A percentile compares a stretch with the other conserved stretches of the same genome.
phyloP scores from a whole-genome alignment of 2,888 invertebrate species.

The Odontomyia ornata region DNA sequence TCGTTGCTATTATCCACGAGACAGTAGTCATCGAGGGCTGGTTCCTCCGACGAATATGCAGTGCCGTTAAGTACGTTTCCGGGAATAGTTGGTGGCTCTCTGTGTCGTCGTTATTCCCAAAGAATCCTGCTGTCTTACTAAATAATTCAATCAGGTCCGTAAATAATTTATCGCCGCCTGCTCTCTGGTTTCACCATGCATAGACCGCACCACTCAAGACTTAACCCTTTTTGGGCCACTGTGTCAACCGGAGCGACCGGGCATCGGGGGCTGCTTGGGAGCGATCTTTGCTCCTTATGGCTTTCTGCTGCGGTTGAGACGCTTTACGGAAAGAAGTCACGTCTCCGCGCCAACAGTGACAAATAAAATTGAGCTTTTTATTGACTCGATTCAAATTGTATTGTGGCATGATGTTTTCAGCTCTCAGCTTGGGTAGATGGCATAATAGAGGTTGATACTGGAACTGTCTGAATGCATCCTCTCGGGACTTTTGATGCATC shows the following conservation, averaged over 20 bases:
- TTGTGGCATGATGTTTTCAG: conserved; percentile 50
- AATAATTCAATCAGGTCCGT: conserved; percentile 44
- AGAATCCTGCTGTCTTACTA: conserved; percentile 38
- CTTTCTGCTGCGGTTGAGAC: conserved; percentile 6
- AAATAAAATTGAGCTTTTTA: conserved; percentile 55
- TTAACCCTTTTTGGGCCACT: conserved; percentile 35
- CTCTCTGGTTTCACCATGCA: not conserved
- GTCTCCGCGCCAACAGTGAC: conserved; percentile 54
- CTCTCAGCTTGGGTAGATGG: not conserved
- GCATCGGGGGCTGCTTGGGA: not conserved
- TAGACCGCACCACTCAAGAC: conserved; percentile 39
- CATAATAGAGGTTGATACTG: conserved; percentile 24
- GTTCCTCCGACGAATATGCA: conserved; percentile 1
- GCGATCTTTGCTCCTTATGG: conserved; percentile 16
- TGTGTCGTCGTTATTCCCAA: conserved; percentile 23
- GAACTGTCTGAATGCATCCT: conserved; percentile 27
- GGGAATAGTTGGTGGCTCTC: conserved; percentile 11
- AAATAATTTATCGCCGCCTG: conserved; percentile 42
- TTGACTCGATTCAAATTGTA: conserved; percentile 55
- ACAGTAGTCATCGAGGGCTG: not conserved
- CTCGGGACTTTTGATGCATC: conserved; percentile 36
- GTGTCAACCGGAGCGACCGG: conserved; percentile 3
- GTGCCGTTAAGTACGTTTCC: conserved; percentile 1
- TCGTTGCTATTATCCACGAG: not conserved
- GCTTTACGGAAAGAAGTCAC: conserved; percentile 52